Evolutionary conservation across 2,113 vertebrate species (phyloP), one percentile per base, ranked within the genome.

Genomic region (Helogale parvula): DNA sequence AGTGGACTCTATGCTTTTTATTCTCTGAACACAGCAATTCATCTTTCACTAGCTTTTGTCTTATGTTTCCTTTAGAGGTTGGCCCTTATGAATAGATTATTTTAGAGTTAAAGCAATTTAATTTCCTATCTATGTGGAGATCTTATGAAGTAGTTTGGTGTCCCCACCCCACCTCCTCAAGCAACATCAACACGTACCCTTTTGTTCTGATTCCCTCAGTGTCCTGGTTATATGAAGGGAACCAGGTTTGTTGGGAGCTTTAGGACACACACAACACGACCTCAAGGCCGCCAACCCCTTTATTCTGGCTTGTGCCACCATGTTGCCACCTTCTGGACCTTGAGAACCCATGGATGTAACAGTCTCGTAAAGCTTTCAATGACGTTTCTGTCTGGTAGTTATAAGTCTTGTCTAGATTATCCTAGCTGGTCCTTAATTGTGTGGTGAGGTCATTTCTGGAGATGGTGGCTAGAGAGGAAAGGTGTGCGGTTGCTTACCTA

Each of bases 1-100:
- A 0, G 47, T 17, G 6, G 7, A 19, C 2, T 19, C 4, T 11
- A 0, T 9, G 4, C 5, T 17, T 23, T n/a, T 50, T 13, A 16
- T 31, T 60, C 7, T 23, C 7, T n/a, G 54, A 7, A 15, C 16
- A 3, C 9, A 33, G 25, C 31, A 31, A 35, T 17, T 50, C 19
- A 8, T 15, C 1, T 52, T 27, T 50, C 21, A 69, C 15, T 15
- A 45, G 52, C 33, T 68, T 66, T 60, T 35, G 23, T 66, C 21
- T 87, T 31, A 3, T 23, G 16, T 84, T 90, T 60, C 7, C n/a
- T 65, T 72, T 0, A 69, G 79, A 94, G 60, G 9, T 38, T 66
- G n/a, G 3, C 41, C 80, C 9, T 85, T 74, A 57, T 65, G 31
- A 82, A 27, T 41, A 38, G 17, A 4, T 35, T 33, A 33, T 54